A percentile compares a stretch with the other conserved stretches of the same genome.
phyloP scores from a whole-genome alignment of 1,140 invertebrate genomes.

The Lordiphosa stackelbergi region DNA sequence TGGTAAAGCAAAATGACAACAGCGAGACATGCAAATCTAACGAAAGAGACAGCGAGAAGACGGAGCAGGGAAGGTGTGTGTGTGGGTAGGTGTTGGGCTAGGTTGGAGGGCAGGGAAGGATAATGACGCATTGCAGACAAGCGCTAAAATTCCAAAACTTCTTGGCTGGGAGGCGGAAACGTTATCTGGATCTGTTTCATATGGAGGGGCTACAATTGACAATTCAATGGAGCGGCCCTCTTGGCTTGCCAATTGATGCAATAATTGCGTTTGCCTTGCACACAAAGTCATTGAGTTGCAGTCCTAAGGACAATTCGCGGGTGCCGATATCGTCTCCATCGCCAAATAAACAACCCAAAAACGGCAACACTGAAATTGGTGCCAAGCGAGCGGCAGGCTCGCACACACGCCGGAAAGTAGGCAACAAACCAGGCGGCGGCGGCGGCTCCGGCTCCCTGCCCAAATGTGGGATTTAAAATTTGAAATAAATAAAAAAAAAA shows the following conservation, averaged over 20 bases:
- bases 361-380: constrained; percentile 26
- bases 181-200: too few relatives aligned
- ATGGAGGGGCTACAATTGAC: too few relatives aligned
- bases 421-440: too few relatives aligned
- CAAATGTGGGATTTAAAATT: too few relatives aligned
- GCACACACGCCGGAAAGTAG: too few relatives aligned
- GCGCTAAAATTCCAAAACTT: constrained; percentile 21
- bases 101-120: constrained; percentile 2
- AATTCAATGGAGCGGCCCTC: too few relatives aligned
- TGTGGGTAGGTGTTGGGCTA: constrained; percentile 12
- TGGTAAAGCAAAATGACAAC: constrained; percentile 49
- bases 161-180: constrained; percentile 2
- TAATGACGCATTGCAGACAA: constrained; percentile 52
- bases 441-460: too few relatives aligned
- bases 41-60: constrained; percentile 14
- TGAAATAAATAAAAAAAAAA: too few relatives aligned
- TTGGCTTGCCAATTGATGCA: too few relatives aligned
- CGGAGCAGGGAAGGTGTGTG: neutral
- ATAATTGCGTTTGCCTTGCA: too few relatives aligned
- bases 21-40: constrained; percentile 34
- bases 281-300: constrained; percentile 23
- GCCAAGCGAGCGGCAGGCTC: constrained; percentile 26
- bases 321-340: constrained; percentile 45
- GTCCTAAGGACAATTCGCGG: constrained; percentile 38
- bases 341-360: constrained; percentile 12